A percentile compares a stretch with the other conserved stretches of the same genome.
phyloP scores from a whole-genome alignment of 2,888 invertebrate species.

The Parapristionchus giblindavisi region DNA sequence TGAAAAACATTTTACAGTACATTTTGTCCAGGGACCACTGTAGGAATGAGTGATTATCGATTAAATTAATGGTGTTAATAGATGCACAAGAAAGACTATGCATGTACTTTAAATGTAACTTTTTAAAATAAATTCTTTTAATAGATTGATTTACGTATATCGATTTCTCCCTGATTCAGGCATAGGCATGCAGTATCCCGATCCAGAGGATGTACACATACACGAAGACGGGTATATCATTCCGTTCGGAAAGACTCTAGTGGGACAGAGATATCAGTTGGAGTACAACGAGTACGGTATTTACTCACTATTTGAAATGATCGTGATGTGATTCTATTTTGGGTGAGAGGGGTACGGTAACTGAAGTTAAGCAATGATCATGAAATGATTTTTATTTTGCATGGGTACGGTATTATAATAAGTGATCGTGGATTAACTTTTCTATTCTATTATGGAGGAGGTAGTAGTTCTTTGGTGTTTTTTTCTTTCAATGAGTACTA shows the following conservation, averaged over 20 bases:
- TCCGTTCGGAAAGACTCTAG: constrained; percentile 47
- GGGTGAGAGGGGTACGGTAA: neutral
- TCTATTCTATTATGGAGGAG: too few relatives aligned
- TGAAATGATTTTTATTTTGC: neutral
- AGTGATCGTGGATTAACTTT: too few relatives aligned
- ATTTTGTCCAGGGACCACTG: neutral
- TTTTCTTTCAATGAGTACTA: too few relatives aligned
- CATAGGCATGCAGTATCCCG: constrained; percentile 84
- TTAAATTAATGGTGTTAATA: too few relatives aligned
- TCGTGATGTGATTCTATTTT: too few relatives aligned
- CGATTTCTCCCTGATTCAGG: constrained; percentile 68
- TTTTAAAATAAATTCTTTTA: too few relatives aligned
- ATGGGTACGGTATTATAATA: neutral
- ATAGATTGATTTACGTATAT: too few relatives aligned
- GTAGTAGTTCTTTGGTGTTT: too few relatives aligned
- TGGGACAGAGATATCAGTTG: constrained; percentile 29
- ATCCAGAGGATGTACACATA: constrained; percentile 76
- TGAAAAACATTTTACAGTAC: constrained; percentile 76
- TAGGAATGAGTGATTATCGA: neutral
- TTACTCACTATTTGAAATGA: neutral
- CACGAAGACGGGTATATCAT: constrained; percentile 76
- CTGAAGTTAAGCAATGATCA: neutral
- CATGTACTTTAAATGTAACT: too few relatives aligned
- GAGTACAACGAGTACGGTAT: constrained; percentile 29
- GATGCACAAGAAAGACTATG: too few relatives aligned